These are phyloP conservation scores for Clarias batrachus DNA, from an alignment of 2,113 vertebrate species.

Conservation along the genomic window DNA sequence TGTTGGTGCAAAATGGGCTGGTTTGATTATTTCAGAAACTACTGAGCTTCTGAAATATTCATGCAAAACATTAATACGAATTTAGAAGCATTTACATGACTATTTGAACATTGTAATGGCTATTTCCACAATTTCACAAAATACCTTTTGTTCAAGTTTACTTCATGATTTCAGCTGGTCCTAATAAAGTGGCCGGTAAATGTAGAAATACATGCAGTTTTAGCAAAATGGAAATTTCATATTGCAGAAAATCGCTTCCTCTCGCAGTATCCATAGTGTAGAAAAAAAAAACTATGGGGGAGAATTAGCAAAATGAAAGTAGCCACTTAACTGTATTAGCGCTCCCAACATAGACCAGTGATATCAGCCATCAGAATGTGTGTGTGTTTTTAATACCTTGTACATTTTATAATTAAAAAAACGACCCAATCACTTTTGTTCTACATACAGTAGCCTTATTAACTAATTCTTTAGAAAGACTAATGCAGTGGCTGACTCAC, in stretches of 20 bases:
- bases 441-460: not conserved
- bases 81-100: not conserved
- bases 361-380: not conserved
- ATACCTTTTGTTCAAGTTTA: not conserved
- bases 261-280: not conserved
- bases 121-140: not conserved
- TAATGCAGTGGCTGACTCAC: constrained; percentile 68
- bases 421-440: not conserved
- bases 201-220: not conserved
- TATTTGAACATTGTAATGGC: not conserved
- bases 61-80: not conserved
- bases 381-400: not conserved
- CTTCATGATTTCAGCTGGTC: not conserved
- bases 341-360: not conserved
- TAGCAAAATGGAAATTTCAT: not conserved
- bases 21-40: not conserved
- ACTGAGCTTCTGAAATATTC: not conserved
- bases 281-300: not conserved
- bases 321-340: not conserved
- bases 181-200: not conserved
- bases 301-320: not conserved
- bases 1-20: not conserved
- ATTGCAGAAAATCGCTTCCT: constrained; percentile 6
- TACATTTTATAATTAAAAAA: not conserved
- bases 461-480: constrained; percentile 11